Evolutionary conservation across 2,888 invertebrate genomes (phyloP).

Genomic region (Pristionchus entomophagus): DNA sequence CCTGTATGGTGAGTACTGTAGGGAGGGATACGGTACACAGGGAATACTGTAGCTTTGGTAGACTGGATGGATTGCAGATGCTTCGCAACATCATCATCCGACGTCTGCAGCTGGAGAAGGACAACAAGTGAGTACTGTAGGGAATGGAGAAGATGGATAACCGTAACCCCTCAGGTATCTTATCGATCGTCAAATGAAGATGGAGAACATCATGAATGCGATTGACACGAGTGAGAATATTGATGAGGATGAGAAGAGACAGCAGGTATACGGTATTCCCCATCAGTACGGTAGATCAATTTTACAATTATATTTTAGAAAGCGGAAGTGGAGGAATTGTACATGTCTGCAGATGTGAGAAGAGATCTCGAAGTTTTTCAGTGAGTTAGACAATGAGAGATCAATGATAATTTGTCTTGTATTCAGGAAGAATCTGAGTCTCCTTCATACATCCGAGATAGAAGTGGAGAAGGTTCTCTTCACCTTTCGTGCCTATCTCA

Average conservation of each 20-base stretch:
- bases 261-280: constrained; percentile 54
- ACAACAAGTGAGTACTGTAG: constrained; percentile 64
- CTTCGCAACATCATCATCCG: constrained; percentile 76
- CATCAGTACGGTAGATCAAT: neutral
- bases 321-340: constrained; percentile 66
- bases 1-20: constrained; percentile 76
- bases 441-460: constrained; percentile 60
- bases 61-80: constrained; percentile 54
- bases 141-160: neutral
- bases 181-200: constrained; percentile 77
- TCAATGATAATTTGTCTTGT: neutral
- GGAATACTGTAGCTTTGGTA: neutral
- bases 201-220: constrained; percentile 76
- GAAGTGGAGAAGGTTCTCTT: constrained; percentile 61
- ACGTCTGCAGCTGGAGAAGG: constrained; percentile 75
- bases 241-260: constrained; percentile 64
- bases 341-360: constrained; percentile 60
- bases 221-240: constrained; percentile 61
- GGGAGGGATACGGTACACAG: neutral
- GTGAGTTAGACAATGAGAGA: neutral
- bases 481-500: constrained; percentile 52
- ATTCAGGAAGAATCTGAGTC: constrained; percentile 52
- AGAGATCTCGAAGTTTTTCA: constrained; percentile 34
- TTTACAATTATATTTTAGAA: constrained; percentile 53
- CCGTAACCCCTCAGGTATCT: constrained; percentile 71